phyloP scores from a whole-genome alignment of 2,888 invertebrate genomes.

The Plemyria rubiginata region DNA sequence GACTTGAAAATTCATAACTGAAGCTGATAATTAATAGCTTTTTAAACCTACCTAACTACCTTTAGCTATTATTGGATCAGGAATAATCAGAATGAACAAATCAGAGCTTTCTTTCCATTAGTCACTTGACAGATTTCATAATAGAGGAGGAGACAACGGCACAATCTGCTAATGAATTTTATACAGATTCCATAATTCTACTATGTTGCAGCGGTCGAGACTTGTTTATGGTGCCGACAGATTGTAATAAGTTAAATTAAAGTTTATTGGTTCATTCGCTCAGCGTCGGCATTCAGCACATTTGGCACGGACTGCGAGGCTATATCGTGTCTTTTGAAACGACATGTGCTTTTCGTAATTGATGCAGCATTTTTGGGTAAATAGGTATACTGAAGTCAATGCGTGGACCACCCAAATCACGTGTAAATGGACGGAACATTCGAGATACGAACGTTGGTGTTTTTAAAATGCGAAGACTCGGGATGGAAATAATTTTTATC shows the following conservation, averaged over 20 bases:
- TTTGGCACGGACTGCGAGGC: slow-evolving; percentile 53
- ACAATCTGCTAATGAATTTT: slow-evolving; percentile 43
- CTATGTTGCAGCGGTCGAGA: slow-evolving; percentile 52
- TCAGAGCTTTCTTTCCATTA: neutral
- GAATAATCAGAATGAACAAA: neutral
- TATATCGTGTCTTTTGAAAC: slow-evolving; percentile 18
- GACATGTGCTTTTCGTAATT: slow-evolving; percentile 32
- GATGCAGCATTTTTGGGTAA: slow-evolving; percentile 28
- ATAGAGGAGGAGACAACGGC: slow-evolving; percentile 17
- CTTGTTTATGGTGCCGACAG: slow-evolving; percentile 54
- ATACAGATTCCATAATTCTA: slow-evolving; percentile 32
- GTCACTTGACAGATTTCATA: slow-evolving; percentile 10
- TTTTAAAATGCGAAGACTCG: slow-evolving; percentile 17
- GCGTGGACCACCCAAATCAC: slow-evolving; percentile 35
- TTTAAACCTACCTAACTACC: neutral
- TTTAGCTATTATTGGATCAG: too few relatives aligned
- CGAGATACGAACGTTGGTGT: slow-evolving; percentile 17
- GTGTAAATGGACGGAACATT: slow-evolving; percentile 32
- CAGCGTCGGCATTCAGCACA: slow-evolving; percentile 52
- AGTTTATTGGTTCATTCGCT: slow-evolving; percentile 63
- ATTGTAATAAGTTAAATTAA: slow-evolving; percentile 68
- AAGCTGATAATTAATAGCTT: too few relatives aligned
- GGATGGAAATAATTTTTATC: slow-evolving; percentile 27
- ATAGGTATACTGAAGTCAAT: slow-evolving; percentile 23
- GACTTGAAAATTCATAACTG: too few relatives aligned